Evolutionary conservation across 1,140 invertebrate genomes (phyloP), one percentile per base, ranked within the genome.

Genomic region (Gerris buenoi): DNA sequence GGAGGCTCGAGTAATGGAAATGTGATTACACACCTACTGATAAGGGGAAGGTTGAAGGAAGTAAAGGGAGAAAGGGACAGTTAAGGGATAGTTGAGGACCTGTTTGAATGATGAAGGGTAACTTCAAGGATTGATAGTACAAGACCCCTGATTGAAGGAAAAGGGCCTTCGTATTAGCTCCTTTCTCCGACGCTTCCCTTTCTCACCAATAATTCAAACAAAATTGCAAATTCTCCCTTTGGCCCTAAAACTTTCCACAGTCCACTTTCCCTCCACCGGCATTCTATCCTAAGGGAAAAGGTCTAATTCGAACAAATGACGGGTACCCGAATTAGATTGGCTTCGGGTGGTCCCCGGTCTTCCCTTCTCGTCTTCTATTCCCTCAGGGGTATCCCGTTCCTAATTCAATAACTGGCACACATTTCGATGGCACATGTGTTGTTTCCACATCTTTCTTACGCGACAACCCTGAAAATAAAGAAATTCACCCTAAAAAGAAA

Each of bases 251-350:
- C 33, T 46, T 46, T 46, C 62, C 26, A 5, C 58, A 27, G 59
- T 5, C 18, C n/a, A 18, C 25, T 18, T 59, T 64, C 46, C 29
- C 60, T 22, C 25, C n/a, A 25, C 1, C 5, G 66, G n/a, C n/a
- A n/a, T n/a, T n/a, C 27, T 23, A 46, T 18, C 58, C 23, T 26
- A 63, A 22, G 56, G 59, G 13, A 14, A 28, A 22, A 22, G 27
- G 25, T 62, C 69, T 71, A 71, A 71, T 71, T 71, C 68, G 71
- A 70, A 71, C 71, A 71, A 71, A 71, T 71, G 71, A 71, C 71
- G 69, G 58, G 56, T 14, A 3, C 58, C 64, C 65, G 68, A 71
- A 71, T 71, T 71, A 71, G 71, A 71, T 71, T 69, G 61, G 27
- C 28, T 60, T 27, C 62, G 64, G 29, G 65, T 59, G 27, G 26